phyloP scores from a whole-genome alignment of 1,140 invertebrate genomes.

The Latrodectus geometricus region DNA sequence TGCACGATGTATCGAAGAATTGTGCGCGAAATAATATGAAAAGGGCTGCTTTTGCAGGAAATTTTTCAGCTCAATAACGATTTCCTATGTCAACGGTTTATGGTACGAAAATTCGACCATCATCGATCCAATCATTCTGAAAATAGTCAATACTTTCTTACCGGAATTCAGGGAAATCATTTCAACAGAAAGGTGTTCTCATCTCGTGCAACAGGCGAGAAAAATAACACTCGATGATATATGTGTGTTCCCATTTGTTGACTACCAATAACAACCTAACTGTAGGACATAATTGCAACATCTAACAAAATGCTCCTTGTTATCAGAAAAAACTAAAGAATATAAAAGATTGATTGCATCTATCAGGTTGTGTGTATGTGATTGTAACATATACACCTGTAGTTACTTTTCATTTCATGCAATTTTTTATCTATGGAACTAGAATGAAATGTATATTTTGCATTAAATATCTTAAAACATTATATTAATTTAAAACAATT shows the following conservation, averaged over 20 bases:
- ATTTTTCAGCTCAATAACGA: conserved; percentile 16
- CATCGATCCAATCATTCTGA: conserved; percentile 12
- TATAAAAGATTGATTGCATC: no score
- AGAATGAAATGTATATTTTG: no score
- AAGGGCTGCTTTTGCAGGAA: conserved; percentile 2
- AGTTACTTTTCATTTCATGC: no score
- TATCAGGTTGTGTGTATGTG: no score
- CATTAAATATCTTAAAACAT: no score
- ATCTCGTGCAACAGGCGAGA: conserved; percentile 48
- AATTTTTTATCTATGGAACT: no score
- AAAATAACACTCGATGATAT: conserved; percentile 43
- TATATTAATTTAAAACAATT: no score
- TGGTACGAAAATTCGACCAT: conserved; percentile 17
- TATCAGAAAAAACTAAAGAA: no score
- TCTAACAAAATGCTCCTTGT: no score
- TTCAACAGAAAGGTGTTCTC: neutral
- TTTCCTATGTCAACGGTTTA: conserved; percentile 32
- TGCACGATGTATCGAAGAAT: conserved; percentile 52
- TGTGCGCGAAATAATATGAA: conserved; percentile 35
- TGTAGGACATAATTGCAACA: no score
- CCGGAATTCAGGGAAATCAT: conserved; percentile 28
- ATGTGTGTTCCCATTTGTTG: neutral
- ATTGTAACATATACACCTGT: no score
- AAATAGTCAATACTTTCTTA: conserved; percentile 40
- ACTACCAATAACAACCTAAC: no score